Percentiles rank a stretch among this genome's conserved stretches.
Evolutionary conservation across 2,113 vertebrate genomes (phyloP).

Genomic region (Erythrocercus mccallii): DNA sequence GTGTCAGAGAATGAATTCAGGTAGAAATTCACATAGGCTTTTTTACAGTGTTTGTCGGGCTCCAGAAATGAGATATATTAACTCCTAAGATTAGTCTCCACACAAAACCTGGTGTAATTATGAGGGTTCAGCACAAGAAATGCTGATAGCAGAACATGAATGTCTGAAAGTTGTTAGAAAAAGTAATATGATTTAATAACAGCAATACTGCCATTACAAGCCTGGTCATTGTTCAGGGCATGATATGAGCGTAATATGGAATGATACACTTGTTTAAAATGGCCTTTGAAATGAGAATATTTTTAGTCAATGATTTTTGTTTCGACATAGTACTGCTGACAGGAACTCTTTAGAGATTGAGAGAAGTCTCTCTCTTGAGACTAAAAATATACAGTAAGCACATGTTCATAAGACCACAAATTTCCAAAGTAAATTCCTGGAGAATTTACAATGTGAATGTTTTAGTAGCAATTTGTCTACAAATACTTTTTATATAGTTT

Average conservation of each 20-base stretch:
- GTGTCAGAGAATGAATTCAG: not conserved
- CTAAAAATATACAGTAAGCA: not conserved
- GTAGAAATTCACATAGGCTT: not conserved
- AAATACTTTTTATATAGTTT: not conserved
- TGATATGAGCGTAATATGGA: fast-evolving
- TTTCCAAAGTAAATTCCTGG: not conserved
- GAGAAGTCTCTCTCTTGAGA: not conserved
- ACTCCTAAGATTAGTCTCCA: not conserved
- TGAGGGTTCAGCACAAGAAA: not conserved
- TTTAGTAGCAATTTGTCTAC: not conserved
- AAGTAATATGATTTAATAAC: not conserved
- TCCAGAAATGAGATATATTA: not conserved
- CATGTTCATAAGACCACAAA: not conserved
- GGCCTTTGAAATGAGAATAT: not conserved
- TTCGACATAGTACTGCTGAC: not conserved
- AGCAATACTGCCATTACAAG: not conserved
- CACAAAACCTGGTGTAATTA: not conserved
- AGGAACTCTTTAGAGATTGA: not conserved
- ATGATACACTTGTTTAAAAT: not conserved
- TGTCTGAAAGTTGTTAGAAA: not conserved
- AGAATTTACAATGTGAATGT: not conserved
- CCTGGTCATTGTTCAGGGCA: not conserved
- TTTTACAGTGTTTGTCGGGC: not conserved
- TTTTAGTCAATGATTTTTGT: not conserved
- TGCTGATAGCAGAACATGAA: not conserved